These are phyloP conservation scores for Papilio machaon DNA, from an alignment of 1,140 invertebrate genomes.

Conservation along the genomic window DNA sequence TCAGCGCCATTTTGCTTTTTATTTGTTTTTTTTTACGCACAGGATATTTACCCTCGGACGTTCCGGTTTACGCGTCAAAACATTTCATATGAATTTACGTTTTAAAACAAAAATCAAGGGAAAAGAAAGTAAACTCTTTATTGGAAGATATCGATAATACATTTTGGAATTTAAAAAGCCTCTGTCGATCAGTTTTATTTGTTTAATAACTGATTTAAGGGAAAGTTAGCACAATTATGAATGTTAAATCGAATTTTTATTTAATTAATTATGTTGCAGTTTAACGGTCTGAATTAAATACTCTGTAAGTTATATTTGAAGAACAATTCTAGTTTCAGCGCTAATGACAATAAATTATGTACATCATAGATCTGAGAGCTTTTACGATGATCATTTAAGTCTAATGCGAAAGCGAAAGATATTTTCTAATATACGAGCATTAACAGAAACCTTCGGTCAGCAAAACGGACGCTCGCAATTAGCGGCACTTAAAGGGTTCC, in stretches of 20 bases:
- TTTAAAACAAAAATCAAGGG: constrained; percentile 14
- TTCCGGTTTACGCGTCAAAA: constrained; percentile 35
- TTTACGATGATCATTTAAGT: constrained; percentile 26
- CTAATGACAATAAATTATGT: neutral
- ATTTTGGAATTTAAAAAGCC: constrained; percentile 20
- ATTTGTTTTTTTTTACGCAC: constrained; percentile 1
- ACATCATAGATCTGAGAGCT: neutral
- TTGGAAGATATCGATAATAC: constrained; percentile 1
- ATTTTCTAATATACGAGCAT: constrained; percentile 51
- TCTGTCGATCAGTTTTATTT: constrained; percentile 9
- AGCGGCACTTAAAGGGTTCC: constrained; percentile 73
- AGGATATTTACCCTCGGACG: constrained; percentile 20
- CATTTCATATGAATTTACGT: neutral
- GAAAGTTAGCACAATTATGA: constrained; percentile 17
- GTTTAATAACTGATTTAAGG: constrained; percentile 24
- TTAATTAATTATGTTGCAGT: neutral
- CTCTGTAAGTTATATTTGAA: neutral
- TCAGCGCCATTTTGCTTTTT: neutral
- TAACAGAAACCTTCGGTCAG: constrained; percentile 61
- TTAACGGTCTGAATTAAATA: neutral
- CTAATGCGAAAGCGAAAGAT: constrained; percentile 30
- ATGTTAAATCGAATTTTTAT: neutral
- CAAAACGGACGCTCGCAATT: constrained; percentile 67
- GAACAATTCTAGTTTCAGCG: neutral
- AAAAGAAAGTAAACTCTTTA: constrained; percentile 24